Conservation (phyloP, 2,888 invertebrate genomes). For the Buathra laborator region DNA sequence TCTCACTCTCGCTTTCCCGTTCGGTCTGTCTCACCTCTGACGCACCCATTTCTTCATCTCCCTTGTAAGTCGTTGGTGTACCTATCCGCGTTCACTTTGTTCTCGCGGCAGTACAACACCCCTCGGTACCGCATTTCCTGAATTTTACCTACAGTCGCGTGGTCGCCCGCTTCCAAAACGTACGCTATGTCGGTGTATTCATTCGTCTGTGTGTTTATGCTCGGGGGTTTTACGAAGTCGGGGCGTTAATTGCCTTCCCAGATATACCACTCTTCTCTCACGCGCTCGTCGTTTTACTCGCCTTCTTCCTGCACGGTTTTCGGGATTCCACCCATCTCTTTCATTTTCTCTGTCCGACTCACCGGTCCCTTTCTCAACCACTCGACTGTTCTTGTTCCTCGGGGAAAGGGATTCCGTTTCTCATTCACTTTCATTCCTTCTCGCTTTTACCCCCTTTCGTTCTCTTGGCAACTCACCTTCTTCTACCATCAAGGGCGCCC, state of each 20-base stretch:
- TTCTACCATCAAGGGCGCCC: slow-evolving; percentile 55
- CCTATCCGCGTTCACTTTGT: slow-evolving; percentile 33
- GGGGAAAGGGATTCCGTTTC: slow-evolving; percentile 50
- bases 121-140: slow-evolving; percentile 12
- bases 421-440: slow-evolving; percentile 44
- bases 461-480: slow-evolving; percentile 26
- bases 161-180: not conserved
- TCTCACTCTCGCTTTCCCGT: slow-evolving; percentile 26
- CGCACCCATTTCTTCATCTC: slow-evolving; percentile 26
- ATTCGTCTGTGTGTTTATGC: not conserved
- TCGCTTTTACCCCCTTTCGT: slow-evolving; percentile 30
- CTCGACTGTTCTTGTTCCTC: slow-evolving; percentile 31
- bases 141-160: slow-evolving; percentile 18
- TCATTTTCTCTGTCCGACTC: slow-evolving; percentile 17
- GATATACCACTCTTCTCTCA: slow-evolving; percentile 69
- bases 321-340: slow-evolving; percentile 29
- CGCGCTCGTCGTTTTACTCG: slow-evolving; percentile 53
- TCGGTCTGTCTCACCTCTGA: slow-evolving; percentile 12
- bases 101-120: slow-evolving; percentile 13
- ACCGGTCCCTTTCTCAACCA: slow-evolving; percentile 29
- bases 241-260: slow-evolving; percentile 83
- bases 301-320: slow-evolving; percentile 31
- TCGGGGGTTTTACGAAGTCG: slow-evolving; percentile 79
- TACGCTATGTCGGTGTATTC: not conserved
- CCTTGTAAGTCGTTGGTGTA: not conserved